Evolutionary conservation across 2,113 vertebrate genomes (phyloP).

Genomic region (Lepisosteus osseus): DNA sequence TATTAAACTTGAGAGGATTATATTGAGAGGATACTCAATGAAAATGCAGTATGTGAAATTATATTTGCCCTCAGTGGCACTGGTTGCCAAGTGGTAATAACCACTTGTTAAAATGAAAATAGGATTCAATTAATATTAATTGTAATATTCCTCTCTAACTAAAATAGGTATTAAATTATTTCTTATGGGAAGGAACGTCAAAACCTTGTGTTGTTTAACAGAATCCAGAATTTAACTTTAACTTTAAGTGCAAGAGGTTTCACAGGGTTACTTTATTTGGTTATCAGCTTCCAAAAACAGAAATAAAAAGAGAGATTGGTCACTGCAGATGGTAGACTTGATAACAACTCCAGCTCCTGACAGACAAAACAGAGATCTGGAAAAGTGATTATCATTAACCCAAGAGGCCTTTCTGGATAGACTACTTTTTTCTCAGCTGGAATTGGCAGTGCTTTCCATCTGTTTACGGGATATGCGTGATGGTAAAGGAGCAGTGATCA

Average conservation of each 20-base stretch:
- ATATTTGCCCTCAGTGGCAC: too few relatives aligned
- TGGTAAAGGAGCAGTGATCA: not conserved
- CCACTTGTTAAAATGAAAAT: too few relatives aligned
- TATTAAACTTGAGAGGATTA: too few relatives aligned
- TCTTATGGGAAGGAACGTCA: not conserved
- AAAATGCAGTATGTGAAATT: too few relatives aligned
- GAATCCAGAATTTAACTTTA: not conserved
- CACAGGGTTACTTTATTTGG: conserved; percentile 3
- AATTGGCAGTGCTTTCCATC: not conserved
- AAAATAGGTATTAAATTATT: too few relatives aligned
- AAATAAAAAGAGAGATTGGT: not conserved
- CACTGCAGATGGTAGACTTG: conserved; percentile 11
- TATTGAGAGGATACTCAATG: too few relatives aligned
- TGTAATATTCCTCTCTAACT: too few relatives aligned
- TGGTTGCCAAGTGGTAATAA: too few relatives aligned
- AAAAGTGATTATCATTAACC: not conserved
- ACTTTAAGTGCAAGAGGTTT: conserved; percentile 10
- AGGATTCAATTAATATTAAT: too few relatives aligned
- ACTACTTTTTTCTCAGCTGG: not conserved
- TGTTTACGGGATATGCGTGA: not conserved
- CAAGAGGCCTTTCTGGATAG: not conserved
- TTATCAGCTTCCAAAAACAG: conserved; percentile 18
- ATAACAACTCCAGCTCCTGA: conserved; percentile 17
- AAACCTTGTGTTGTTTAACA: not conserved
- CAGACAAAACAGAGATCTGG: conserved; percentile 15